Base-by-base conservation (phyloP, 2,888 invertebrate genomes). In the Myopa testacea region DNA sequence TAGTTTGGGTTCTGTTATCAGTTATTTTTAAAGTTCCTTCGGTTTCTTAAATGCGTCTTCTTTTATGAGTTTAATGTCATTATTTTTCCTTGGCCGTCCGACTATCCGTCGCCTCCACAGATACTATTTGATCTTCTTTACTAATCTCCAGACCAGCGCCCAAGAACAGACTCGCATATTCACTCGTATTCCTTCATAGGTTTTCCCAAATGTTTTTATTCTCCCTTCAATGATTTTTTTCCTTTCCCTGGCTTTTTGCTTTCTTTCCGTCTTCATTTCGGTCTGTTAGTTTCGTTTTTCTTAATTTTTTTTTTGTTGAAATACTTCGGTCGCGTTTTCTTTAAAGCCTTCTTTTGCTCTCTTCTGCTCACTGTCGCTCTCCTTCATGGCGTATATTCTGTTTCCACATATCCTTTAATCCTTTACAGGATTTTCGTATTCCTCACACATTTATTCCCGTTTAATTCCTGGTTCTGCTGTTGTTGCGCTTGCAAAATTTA, bases 401-500 rank as follows among this genome's bases (percentile, higher is more conserved):
- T 19, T 3, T 26, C 10, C 16, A 65, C 55, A 37, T 55, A 12
- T 71, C 50, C 69, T 50, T 12, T 40, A 58, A 14, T 55, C 58
- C 72, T 72, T 58, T 72, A 55, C 26, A 26, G 34, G 16, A 37
- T 58, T 37, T 72, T 58, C 60, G 38, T 72, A 55, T 58, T 16
- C 40, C 6, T 55, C 37, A 26, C 77, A 70, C 65, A 76, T 38
- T 65, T 62, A 52, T 50, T 63, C 65, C 26, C 65, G 26, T 3
- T 10, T 34, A 7, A 68, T 45, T 12, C 50, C 38, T 26, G 19
- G 26, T 65, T 67, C 40, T 45, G 45, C 38, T 37, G 26, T 55
- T 68, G 58, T 50, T 75, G 37, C 60, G 8, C 71, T 50, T 73
- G 60, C 60, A 70, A 70, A 71, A 77, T 79, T 77, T 79, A 79